Percentiles rank a stretch among this genome's conserved stretches.
Evolutionary conservation across 2,797 vertebrate species (phyloP).

Genomic region (Chaetophractus vellerosus): DNA sequence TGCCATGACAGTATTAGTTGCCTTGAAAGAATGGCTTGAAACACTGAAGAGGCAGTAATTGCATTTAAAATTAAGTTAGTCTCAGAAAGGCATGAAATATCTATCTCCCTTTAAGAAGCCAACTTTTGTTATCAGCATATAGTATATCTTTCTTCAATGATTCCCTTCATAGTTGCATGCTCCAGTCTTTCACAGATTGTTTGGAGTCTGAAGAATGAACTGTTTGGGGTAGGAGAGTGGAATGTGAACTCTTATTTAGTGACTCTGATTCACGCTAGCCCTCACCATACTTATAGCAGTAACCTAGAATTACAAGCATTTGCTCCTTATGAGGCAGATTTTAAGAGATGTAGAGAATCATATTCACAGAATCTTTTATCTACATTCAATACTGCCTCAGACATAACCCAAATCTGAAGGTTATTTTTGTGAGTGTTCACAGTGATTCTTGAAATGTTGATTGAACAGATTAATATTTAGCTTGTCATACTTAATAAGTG

Average conservation of each 20-base stretch:
- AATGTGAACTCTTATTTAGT: background rate
- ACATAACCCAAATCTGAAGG: slow-evolving; percentile 49
- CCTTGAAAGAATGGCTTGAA: slow-evolving; percentile 79
- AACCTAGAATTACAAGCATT: background rate
- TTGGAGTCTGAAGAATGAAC: background rate
- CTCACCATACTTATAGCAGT: background rate
- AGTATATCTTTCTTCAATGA: background rate
- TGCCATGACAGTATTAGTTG: slow-evolving; percentile 71
- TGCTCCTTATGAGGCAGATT: background rate
- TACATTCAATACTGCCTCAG: background rate
- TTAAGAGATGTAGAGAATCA: slow-evolving; percentile 8
- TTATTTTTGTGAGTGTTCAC: slow-evolving; percentile 45
- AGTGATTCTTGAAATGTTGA: slow-evolving; percentile 11
- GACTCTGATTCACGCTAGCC: background rate
- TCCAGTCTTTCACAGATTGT: background rate
- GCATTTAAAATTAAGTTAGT: slow-evolving; percentile 71
- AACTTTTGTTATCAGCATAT: slow-evolving; percentile 39
- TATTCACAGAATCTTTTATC: background rate
- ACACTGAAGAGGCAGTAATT: slow-evolving; percentile 69
- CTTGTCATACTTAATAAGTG: background rate
- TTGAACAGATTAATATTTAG: slow-evolving; percentile 32
- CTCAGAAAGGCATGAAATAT: slow-evolving; percentile 68
- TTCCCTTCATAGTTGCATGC: background rate
- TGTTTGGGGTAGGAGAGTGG: background rate
- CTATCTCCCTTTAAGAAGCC: slow-evolving; percentile 78